Conservation (phyloP, 2,113 vertebrate species). For the Barnardius zonarius region DNA sequence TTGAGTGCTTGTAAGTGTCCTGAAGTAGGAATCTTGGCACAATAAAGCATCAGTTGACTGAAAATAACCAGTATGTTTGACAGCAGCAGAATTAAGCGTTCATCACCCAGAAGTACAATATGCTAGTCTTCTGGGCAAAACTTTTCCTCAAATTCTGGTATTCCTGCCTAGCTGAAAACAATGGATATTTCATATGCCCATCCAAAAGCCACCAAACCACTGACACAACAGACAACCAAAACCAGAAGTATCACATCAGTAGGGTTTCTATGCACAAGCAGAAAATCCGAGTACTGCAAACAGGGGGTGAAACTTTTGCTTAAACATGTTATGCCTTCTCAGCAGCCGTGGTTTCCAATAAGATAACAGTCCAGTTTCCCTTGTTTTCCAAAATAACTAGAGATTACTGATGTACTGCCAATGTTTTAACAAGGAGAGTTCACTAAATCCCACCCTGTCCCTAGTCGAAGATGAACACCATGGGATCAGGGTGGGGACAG, state of each 20-base stretch:
- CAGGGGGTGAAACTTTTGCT: not conserved
- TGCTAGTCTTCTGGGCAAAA: not conserved
- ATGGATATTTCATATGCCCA: not conserved
- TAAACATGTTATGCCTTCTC: not conserved
- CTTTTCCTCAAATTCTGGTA: not conserved
- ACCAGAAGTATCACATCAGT: not conserved
- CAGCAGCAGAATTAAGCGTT: not conserved
- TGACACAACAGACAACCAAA: not conserved
- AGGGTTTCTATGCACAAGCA: not conserved
- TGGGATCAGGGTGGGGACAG: constrained; percentile 46
- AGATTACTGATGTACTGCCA: constrained; percentile 47
- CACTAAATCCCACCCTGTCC: constrained; percentile 33
- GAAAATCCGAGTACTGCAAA: not conserved
- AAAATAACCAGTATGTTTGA: not conserved
- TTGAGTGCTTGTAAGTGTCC: not conserved
- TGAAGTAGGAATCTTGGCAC: not conserved
- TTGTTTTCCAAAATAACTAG: constrained; percentile 46
- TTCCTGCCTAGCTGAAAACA: not conserved
- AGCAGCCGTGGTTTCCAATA: not conserved
- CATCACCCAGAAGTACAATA: not conserved
- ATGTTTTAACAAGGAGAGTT: constrained; percentile 33
- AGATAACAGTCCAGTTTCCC: not conserved
- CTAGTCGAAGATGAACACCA: not conserved
- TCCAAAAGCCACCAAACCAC: not conserved
- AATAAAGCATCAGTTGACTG: not conserved